These are phyloP conservation scores for Protonibea diacanthus DNA, from an alignment of 2,797 vertebrate genomes.

Conservation along the genomic window DNA sequence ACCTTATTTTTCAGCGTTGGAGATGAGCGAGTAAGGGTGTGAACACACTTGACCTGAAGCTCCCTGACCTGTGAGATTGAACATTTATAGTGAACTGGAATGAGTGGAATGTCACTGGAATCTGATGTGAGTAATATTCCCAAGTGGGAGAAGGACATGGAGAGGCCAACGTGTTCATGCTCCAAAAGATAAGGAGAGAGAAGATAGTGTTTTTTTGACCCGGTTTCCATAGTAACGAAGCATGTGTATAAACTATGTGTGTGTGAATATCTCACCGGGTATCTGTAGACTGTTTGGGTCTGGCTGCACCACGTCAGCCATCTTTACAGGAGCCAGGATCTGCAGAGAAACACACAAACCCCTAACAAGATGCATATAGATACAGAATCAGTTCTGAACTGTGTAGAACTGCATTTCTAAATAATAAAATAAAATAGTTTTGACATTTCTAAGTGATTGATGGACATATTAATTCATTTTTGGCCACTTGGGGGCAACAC, in stretches of 20 bases:
- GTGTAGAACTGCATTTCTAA: neutral
- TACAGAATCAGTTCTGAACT: neutral
- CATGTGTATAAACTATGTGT: slow-evolving; percentile 2
- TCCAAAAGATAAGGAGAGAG: slow-evolving; percentile 30
- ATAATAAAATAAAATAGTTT: neutral
- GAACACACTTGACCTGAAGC: slow-evolving; percentile 18
- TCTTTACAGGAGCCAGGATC: slow-evolving; percentile 78
- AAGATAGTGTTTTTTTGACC: slow-evolving; percentile 42
- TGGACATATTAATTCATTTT: too few relatives aligned
- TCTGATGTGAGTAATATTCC: slow-evolving; percentile 43
- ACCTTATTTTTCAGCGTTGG: neutral
- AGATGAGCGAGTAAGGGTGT: neutral
- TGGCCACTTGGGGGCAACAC: too few relatives aligned
- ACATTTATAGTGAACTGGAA: slow-evolving; percentile 44
- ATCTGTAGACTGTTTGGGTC: slow-evolving; percentile 64
- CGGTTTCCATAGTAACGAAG: slow-evolving; percentile 17
- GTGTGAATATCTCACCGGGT: slow-evolving; percentile 53
- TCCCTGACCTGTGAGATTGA: neutral
- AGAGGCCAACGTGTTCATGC: slow-evolving; percentile 42
- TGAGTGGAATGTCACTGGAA: slow-evolving; percentile 65
- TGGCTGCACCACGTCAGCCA: slow-evolving; percentile 72
- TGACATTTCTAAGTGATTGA: too few relatives aligned
- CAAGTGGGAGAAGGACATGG: slow-evolving; percentile 45
- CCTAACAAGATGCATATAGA: neutral
- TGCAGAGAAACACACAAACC: slow-evolving; percentile 40